Evolutionary conservation across 2,888 invertebrate genomes (phyloP), one percentile per base, ranked within the genome.

Genomic region (Ypsolopha sequella): DNA sequence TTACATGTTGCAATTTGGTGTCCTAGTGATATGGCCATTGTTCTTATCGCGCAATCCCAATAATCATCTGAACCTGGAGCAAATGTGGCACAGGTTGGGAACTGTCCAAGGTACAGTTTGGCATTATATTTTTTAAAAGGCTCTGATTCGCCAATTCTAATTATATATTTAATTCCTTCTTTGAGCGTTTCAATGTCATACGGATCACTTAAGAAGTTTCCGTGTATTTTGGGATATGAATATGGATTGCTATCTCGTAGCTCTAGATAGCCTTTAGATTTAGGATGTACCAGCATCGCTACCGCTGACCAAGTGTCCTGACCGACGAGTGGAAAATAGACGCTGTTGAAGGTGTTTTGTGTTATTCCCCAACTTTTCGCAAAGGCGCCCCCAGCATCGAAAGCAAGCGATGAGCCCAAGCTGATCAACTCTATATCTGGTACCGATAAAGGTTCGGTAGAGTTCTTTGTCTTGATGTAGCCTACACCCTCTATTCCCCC

Each of bases 171-270:
- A 6, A 92, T 82, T 24, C 90, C 91, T 52, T 88, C 88, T 35
- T 90, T 73, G 13, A 91, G 57, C 0, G 89, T 89, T 11, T 84
- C 80, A 46, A 91, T 68, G 60, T 95, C 88, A 52, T 88, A 82
- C 10, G 89, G 88, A 64, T 94, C 89, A 0, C 89, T 87, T 53
- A 95, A 89, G 66, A 95, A 96, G 61, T 96, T 94, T 0, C 94
- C 92, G 61, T 93, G 91, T 53, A 97, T 88, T 54, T 91, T 87
- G 0, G 97, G 95, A 63, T 91, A 89, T 1, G 92, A 90, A 50
- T 90, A 88, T 0, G 95, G 94, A 76, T 95, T 90, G n/a, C 88
- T 89, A 36, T 92, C 91, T 59, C 89, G 89, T 0, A 97, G 85
- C 66, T 88, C 89, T 0, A 95, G 66, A 7, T 88, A 88, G 0